Base-by-base conservation (phyloP, 1,140 invertebrate genomes). In the Aphaenogaster floridana region DNA sequence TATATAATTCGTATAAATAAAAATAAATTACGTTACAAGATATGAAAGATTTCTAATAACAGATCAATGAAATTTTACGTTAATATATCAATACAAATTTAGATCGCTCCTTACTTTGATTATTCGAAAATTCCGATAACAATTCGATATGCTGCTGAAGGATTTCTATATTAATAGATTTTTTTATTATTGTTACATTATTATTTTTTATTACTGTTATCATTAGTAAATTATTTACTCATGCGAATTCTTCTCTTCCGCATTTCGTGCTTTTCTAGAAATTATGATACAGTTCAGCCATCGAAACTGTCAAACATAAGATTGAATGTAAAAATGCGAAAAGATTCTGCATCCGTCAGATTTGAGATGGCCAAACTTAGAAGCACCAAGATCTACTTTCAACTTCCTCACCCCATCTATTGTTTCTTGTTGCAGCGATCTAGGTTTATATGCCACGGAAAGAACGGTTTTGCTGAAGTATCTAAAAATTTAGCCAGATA, bases 91-190 rank as follows among this genome's bases (percentile, higher is more conserved):
- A 15, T 8, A 7, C 17, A 13, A 68, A 45, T 21, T 17, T 9
- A 42, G 1, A 21, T 17, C 34, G 4, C 28, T 71, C 8, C 1
- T 48, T 34, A 61, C 4, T 7, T 15, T n/a, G 1, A 6, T 36
- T 54, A 57, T 57, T 71, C 11, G 0, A 13, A 7, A 71, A 71
- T 81, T 42, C 1, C 7, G 0, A n/a, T 66, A n/a, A 80, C 39
- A 52, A 39, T n/a, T 68, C 11, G n/a, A 74, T 83, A 61, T 11
- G 57, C 57, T 21, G 17, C 4, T 48, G 28, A 71, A 81, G n/a
- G 7, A 36, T 48, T 15, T 21, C 13, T n/a, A 8, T 1, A 15
- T 39, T 52, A 21, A 52, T 45, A 57, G 0, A 39, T 39, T 57
- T 76, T 11, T 61, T 2, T 11, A 34, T 34, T 61, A 61, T 13